A percentile compares a stretch with the other conserved stretches of the same genome.
phyloP scores from a whole-genome alignment of 2,113 vertebrate species.

The Sphyrna mokarran region DNA sequence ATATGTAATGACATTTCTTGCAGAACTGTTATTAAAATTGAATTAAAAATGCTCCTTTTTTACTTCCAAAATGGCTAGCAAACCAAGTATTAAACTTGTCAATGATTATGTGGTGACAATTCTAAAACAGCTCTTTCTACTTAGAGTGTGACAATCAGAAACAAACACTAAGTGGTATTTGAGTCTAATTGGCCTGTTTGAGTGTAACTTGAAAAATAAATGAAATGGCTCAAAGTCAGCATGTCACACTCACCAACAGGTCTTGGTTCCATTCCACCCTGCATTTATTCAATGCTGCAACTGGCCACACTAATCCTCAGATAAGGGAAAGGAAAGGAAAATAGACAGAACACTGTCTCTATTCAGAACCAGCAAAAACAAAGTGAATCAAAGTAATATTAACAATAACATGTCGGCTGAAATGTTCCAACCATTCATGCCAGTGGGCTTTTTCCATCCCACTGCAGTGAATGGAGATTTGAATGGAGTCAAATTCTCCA shows the following conservation, averaged over 20 bases:
- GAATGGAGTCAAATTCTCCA: too few relatives aligned
- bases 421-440: too few relatives aligned
- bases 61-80: neutral
- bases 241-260: neutral
- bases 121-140: neutral
- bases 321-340: neutral
- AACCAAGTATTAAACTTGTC: neutral
- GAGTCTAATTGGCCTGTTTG: neutral
- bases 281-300: neutral
- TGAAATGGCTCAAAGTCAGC: neutral
- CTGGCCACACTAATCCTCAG: neutral
- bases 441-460: too few relatives aligned
- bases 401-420: too few relatives aligned
- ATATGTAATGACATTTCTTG: constrained; percentile 15
- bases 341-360: neutral
- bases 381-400: too few relatives aligned
- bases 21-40: constrained; percentile 5
- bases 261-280: neutral
- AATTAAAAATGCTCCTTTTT: neutral
- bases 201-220: neutral
- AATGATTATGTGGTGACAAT: neutral
- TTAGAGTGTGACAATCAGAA: neutral
- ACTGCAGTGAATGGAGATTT: too few relatives aligned
- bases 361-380: neutral
- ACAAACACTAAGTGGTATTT: neutral